Percentiles rank a stretch among this genome's conserved stretches.
Evolutionary conservation across 2,888 invertebrate genomes (phyloP).

Genomic region (Thereva nobilitata): DNA sequence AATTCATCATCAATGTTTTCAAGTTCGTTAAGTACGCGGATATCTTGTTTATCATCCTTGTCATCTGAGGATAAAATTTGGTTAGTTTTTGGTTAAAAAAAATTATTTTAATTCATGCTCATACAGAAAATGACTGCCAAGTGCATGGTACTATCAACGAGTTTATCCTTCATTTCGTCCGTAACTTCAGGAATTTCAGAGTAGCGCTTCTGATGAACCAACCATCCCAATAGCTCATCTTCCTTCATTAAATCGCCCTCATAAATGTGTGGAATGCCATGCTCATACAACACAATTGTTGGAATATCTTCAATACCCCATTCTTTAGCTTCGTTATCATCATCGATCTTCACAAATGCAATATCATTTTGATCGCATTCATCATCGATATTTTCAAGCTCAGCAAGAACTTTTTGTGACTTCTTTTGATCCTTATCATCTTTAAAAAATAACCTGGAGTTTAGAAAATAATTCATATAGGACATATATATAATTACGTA

Average conservation of each 20-base stretch:
- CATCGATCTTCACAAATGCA: constrained; percentile 89
- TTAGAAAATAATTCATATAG: constrained; percentile 20
- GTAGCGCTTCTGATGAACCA: constrained; percentile 86
- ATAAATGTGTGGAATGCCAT: constrained; percentile 73
- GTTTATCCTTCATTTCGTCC: constrained; percentile 90
- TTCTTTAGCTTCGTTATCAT: constrained; percentile 85
- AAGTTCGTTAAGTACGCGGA: constrained; percentile 82
- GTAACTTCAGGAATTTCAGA: constrained; percentile 91
- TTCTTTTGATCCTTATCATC: constrained; percentile 91
- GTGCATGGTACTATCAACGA: constrained; percentile 78
- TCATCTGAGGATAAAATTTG: constrained; percentile 67
- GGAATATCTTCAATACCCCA: constrained; percentile 85
- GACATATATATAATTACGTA: constrained; percentile 60
- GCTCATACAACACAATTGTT: constrained; percentile 77
- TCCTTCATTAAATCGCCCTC: constrained; percentile 89
- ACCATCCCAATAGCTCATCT: constrained; percentile 86
- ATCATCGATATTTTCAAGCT: constrained; percentile 90
- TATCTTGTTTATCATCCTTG: constrained; percentile 87
- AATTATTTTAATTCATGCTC: constrained; percentile 59
- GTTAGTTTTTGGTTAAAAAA: background rate
- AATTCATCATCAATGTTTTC: constrained; percentile 92
- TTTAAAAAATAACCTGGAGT: constrained; percentile 57
- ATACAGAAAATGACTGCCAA: constrained; percentile 91
- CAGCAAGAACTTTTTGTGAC: constrained; percentile 80
- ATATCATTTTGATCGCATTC: constrained; percentile 92